A percentile compares a stretch with the other conserved stretches of the same genome.
These are phyloP conservation scores for Porites lutea DNA, from an alignment of 64 coral and sea anemone species.

Conservation along the genomic window DNA sequence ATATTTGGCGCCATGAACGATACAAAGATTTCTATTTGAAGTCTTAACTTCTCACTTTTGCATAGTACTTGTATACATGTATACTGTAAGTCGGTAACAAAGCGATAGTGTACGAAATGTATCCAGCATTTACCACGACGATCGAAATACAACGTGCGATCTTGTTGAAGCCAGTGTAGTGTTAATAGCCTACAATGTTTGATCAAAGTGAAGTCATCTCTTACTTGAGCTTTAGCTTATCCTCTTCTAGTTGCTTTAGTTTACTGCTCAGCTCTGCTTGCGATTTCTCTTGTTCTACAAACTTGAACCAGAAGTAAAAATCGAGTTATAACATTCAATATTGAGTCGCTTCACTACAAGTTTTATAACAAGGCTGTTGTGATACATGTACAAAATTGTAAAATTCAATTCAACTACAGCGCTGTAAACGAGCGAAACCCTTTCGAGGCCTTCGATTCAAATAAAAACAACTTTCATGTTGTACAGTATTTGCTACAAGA, in stretches of 20 bases:
- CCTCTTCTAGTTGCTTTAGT: slow-evolving; percentile 60
- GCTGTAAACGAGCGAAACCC: background rate
- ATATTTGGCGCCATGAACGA: no score
- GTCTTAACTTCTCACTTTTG: no score
- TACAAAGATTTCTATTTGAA: no score
- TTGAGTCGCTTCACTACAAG: no score
- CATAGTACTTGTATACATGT: no score
- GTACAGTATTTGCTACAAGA: background rate
- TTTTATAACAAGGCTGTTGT: no score
- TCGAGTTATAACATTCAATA: background rate
- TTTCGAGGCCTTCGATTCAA: background rate
- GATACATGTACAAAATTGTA: background rate
- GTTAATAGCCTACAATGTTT: background rate
- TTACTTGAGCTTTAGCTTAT: slow-evolving; percentile 71
- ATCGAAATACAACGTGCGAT: no score
- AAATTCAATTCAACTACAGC: background rate
- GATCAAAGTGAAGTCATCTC: background rate
- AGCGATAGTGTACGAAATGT: no score
- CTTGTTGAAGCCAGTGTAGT: no score
- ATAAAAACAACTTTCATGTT: background rate
- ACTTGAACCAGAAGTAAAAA: slow-evolving; percentile 35
- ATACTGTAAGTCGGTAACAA: no score
- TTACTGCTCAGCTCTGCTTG: slow-evolving; percentile 72
- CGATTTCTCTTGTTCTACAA: slow-evolving; percentile 63
- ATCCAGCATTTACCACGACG: no score